phyloP scores from a whole-genome alignment of 1,140 invertebrate genomes.

The Wasmannia auropunctata region DNA sequence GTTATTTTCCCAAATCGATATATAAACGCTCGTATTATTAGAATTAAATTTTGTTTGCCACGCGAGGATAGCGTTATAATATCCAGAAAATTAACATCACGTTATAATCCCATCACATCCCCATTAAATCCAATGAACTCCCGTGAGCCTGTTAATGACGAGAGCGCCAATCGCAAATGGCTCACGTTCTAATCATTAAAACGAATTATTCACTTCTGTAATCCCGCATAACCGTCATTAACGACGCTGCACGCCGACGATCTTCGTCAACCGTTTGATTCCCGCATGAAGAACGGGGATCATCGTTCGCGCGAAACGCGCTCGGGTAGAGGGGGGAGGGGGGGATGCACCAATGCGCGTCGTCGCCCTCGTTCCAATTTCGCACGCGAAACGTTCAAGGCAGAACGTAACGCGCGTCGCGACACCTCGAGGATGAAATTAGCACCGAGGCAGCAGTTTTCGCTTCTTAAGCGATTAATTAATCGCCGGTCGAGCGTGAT shows the following conservation, averaged over 20 bases:
- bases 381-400: neutral
- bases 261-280: neutral
- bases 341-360: neutral
- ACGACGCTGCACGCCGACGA: neutral
- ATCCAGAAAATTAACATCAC: conserved; percentile 23
- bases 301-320: neutral
- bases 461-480: conserved; percentile 72
- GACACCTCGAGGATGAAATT: neutral
- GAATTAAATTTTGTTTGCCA: conserved; percentile 34
- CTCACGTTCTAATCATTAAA: conserved; percentile 40
- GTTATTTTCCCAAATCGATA: neutral
- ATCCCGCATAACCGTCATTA: conserved; percentile 10
- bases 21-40: neutral
- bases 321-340: too few relatives aligned
- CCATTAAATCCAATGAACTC: conserved; percentile 43
- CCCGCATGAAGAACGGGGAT: too few relatives aligned
- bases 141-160: conserved; percentile 18
- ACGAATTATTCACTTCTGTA: conserved; percentile 24
- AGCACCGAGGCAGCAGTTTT: conserved; percentile 31
- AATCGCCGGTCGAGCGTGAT: conserved; percentile 63
- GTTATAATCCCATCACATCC: conserved; percentile 29
- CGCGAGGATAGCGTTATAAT: neutral
- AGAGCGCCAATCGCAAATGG: neutral
- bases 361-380: conserved; percentile 3
- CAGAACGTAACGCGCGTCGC: neutral